These are phyloP conservation scores for Polydrusus tereticollis DNA, from an alignment of 2,888 invertebrate species.

Conservation along the genomic window DNA sequence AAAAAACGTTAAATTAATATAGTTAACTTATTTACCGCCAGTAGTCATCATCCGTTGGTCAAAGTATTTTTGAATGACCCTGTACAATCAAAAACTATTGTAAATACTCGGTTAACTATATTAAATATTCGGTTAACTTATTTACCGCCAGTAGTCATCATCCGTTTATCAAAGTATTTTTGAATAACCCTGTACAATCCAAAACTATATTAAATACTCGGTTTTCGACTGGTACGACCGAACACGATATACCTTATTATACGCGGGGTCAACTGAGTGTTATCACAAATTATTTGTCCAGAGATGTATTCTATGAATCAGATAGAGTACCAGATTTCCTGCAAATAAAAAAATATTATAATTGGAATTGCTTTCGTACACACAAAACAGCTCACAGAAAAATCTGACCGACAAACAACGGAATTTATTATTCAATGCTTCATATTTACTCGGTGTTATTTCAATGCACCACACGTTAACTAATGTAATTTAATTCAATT, in stretches of 20 bases:
- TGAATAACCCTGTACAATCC: no score
- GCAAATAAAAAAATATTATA: not conserved
- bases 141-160: no score
- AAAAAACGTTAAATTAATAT: no score
- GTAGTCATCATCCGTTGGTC: no score
- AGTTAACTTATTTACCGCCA: no score
- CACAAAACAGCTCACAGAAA: slow-evolving; percentile 5
- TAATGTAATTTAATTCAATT: slow-evolving; percentile 50
- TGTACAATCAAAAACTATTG: no score
- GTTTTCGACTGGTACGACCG: not conserved
- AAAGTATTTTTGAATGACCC: no score
- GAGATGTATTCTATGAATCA: not conserved
- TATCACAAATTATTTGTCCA: not conserved
- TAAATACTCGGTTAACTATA: no score
- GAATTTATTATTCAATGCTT: slow-evolving; percentile 39
- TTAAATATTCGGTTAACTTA: no score
- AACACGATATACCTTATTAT: not conserved
- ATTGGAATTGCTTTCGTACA: slow-evolving; percentile 6
- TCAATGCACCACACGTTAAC: slow-evolving; percentile 44
- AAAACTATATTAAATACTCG: no score
- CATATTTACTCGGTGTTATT: slow-evolving; percentile 41
- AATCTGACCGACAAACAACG: slow-evolving; percentile 14
- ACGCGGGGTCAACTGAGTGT: slow-evolving; percentile 3
- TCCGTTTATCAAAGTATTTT: no score
- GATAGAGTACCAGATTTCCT: slow-evolving; percentile 9